Conservation (phyloP, 2,797 vertebrate species). For the Delichon dasypus region DNA sequence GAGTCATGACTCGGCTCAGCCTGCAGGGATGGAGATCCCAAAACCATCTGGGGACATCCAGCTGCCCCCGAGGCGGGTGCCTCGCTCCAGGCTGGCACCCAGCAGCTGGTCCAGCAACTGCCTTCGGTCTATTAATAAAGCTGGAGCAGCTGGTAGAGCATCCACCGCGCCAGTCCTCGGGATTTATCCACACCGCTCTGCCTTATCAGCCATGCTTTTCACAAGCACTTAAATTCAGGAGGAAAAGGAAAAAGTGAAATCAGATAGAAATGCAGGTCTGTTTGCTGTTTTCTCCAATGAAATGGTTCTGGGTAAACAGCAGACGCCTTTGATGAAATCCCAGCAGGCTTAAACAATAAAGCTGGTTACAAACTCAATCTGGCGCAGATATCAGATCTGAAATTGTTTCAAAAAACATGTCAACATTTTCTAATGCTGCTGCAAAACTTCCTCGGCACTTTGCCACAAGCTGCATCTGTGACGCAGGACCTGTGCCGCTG, state of each 20-base stretch:
- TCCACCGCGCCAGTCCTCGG: neutral
- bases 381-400: constrained; percentile 82
- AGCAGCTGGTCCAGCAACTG: constrained; percentile 24
- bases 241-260: constrained; percentile 78
- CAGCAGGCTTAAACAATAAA: constrained; percentile 85
- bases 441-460: constrained; percentile 69
- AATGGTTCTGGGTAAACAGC: constrained; percentile 83
- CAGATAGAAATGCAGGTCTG: constrained; percentile 81
- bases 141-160: constrained; percentile 42
- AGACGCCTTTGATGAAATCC: constrained; percentile 83
- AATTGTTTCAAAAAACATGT: constrained; percentile 84
- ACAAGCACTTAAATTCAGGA: constrained; percentile 78
- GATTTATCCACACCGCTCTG: constrained; percentile 54
- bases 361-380: constrained; percentile 85
- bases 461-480: constrained; percentile 30
- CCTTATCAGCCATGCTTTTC: constrained; percentile 77
- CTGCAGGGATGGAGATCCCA: neutral
- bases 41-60: neutral
- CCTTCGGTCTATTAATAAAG: constrained; percentile 50
- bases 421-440: constrained; percentile 79
- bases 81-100: neutral
- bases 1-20: neutral
- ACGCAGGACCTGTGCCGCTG: neutral
- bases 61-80: neutral
- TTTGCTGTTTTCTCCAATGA: constrained; percentile 82